Evolutionary conservation across 1,140 invertebrate species (phyloP).

Genomic region (Leptopilina boulardi): DNA sequence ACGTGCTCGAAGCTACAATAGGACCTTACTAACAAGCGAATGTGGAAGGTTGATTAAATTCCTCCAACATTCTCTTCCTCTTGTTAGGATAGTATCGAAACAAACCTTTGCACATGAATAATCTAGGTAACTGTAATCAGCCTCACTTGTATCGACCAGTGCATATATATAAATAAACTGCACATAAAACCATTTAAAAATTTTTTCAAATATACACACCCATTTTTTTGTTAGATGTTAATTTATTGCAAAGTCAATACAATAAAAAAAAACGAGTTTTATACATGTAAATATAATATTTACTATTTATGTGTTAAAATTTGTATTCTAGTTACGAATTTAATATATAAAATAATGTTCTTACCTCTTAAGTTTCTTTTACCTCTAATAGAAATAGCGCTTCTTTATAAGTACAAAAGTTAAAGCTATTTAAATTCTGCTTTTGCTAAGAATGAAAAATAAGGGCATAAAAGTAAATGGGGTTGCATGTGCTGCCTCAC

Average conservation of each 20-base stretch:
- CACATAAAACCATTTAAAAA: too few species aligned
- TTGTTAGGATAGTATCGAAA: conserved; percentile 1
- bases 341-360: not conserved
- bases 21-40: not conserved
- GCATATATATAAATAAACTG: too few species aligned
- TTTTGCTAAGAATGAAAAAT: conserved; percentile 22
- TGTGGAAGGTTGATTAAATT: conserved; percentile 26
- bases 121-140: not conserved
- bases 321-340: not conserved
- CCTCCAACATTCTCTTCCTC: not conserved
- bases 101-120: not conserved
- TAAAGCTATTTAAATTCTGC: conserved; percentile 20
- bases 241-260: too few species aligned
- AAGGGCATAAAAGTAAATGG: conserved; percentile 12
- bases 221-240: too few species aligned
- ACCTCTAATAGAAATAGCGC: not conserved
- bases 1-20: not conserved
- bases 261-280: too few species aligned
- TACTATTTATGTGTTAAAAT: not conserved
- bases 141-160: not conserved
- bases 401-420: not conserved
- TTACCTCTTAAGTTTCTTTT: not conserved
- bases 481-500: conserved; percentile 17
- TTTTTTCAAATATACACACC: too few species aligned
- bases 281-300: too few species aligned